phyloP scores from a whole-genome alignment of 2,797 vertebrate species.

The Propithecus perrieri region DNA sequence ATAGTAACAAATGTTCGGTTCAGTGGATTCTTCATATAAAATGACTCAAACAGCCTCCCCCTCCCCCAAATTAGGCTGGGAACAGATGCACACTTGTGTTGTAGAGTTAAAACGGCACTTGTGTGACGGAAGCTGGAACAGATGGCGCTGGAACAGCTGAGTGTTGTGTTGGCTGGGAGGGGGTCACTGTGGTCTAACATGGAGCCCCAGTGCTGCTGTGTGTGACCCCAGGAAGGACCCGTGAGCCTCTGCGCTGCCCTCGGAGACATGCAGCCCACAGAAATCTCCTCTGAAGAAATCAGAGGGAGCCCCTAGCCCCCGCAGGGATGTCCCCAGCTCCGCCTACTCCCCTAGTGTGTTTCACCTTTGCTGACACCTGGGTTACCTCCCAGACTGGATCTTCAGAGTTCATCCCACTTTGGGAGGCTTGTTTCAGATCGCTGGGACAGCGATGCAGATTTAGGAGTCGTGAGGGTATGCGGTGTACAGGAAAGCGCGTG shows the following conservation, averaged over 20 bases:
- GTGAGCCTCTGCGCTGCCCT: background rate
- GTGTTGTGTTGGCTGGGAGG: background rate
- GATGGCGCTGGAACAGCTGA: conserved; percentile 26
- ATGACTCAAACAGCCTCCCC: background rate
- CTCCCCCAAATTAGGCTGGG: background rate
- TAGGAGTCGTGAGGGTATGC: background rate
- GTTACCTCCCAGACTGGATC: background rate
- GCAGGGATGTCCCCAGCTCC: too few relatives aligned
- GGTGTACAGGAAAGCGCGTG: background rate
- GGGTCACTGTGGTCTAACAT: background rate
- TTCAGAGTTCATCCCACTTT: background rate
- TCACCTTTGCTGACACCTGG: background rate
- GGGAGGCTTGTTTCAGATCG: background rate
- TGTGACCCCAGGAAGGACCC: background rate
- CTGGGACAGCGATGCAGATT: background rate
- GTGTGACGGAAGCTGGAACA: conserved; percentile 33
- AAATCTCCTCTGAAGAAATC: background rate
- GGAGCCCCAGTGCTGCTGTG: background rate
- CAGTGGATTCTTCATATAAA: conserved; percentile 31
- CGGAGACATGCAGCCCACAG: background rate
- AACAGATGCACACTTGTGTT: conserved; percentile 29
- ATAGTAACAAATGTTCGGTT: conserved; percentile 39
- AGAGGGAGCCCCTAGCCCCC: background rate
- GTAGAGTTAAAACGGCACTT: background rate
- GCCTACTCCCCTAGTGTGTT: background rate